Evolutionary conservation across 2,888 invertebrate species (phyloP).

Genomic region (Napeogenes sylphis): DNA sequence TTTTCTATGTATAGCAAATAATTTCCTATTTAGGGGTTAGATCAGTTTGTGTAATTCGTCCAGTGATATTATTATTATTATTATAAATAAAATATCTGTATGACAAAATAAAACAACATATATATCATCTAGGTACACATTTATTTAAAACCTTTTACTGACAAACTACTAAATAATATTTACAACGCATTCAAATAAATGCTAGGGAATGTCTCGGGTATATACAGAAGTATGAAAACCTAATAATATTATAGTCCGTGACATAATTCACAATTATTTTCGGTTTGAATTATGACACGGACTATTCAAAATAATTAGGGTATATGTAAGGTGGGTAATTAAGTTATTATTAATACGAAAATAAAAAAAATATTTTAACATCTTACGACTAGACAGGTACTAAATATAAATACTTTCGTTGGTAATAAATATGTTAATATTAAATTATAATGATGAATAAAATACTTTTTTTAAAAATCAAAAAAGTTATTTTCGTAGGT

Average conservation of each 20-base stretch:
- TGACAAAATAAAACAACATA: constrained; percentile 15
- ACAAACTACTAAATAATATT: constrained; percentile 29
- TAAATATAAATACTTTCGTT: constrained; percentile 71
- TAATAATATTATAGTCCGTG: no score
- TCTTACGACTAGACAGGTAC: constrained; percentile 76
- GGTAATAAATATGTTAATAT: constrained; percentile 37
- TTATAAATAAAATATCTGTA: no score
- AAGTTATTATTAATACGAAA: constrained; percentile 37
- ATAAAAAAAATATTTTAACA: constrained; percentile 42
- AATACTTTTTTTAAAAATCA: neutral
- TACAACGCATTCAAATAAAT: constrained; percentile 46
- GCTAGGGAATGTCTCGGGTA: constrained; percentile 56
- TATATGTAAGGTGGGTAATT: constrained; percentile 49
- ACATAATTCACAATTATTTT: no score
- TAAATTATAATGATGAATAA: constrained; percentile 13
- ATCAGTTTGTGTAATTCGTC: no score
- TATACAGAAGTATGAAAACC: neutral
- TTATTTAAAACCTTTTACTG: constrained; percentile 27
- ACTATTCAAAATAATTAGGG: neutral
- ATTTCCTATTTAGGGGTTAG: no score
- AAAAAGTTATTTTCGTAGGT: neutral
- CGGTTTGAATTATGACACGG: no score
- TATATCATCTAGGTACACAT: constrained; percentile 19
- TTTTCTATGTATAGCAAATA: no score
- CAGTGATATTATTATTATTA: no score